Evolutionary conservation across 2,888 invertebrate species (phyloP), one percentile per base, ranked within the genome.

Genomic region (Coelopa pilipes): DNA sequence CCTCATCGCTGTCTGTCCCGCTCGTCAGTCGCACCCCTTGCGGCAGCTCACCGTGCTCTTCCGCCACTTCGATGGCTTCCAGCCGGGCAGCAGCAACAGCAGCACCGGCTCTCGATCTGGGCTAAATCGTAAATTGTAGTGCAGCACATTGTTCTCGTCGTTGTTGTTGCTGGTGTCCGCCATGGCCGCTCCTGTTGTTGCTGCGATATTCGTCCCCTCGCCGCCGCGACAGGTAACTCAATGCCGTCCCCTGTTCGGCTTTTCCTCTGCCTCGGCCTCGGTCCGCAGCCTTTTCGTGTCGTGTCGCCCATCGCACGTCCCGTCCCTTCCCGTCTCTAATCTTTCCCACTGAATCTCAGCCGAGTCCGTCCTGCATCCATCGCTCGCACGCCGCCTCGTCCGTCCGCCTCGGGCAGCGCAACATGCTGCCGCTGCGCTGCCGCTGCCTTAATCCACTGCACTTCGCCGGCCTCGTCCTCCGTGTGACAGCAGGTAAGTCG

Each of bases 51-150:
- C 13, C 34, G 4, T 62, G n/a, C 15, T 45, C 24, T 24, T 60
- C 24, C 24, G 13, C 24, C n/a, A 45, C 15, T 62, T 62, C 45
- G 24, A 1, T 17, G 12, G 24, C 21, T 59, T 21, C 13, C 19
- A 15, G 7, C 10, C 10, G 21, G 24, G 21, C 24, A 59, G 19
- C 19, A 53, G 10, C 53, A 53, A 49, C 49, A 11, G 13, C 10
- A 53, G 10, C 53, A 53, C 19, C 46, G 45, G 34, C 4, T 34
- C 34, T 81, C 81, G 82, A 83, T 82, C 83, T 83, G 84, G 82
- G 82, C 82, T 83, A 83, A 83, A 83, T 82, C 83, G 82, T 82
- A 81, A 78, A 82, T 81, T 82, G 80, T 80, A 80, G 53, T 55
- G 55, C 65, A 46, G 45, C 45, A 24, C 53, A 45, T 53, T 70